These are phyloP conservation scores for Drosophila ustulata DNA, from an alignment of 2,888 invertebrate genomes.

Conservation along the genomic window DNA sequence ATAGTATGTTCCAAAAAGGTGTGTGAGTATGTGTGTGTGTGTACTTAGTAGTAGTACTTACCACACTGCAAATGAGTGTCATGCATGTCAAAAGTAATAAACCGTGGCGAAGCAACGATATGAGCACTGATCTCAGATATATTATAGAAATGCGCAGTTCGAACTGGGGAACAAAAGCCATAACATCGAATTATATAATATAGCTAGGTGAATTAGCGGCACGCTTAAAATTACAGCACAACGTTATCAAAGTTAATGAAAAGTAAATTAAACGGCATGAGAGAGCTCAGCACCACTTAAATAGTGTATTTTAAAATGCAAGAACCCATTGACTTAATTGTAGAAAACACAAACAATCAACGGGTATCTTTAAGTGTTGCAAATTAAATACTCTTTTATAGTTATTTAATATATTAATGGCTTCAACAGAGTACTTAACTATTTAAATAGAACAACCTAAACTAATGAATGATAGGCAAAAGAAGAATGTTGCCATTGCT, in stretches of 20 bases:
- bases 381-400: background rate
- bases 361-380: background rate
- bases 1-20: slow-evolving; percentile 17
- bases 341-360: background rate
- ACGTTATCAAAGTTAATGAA: slow-evolving; percentile 8
- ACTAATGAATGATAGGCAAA: background rate
- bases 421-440: background rate
- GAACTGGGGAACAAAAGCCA: slow-evolving; percentile 7
- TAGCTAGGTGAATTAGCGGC: slow-evolving; percentile 40
- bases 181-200: slow-evolving; percentile 13
- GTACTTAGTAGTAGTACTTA: slow-evolving; percentile 31
- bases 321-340: slow-evolving; percentile 10
- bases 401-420: background rate
- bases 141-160: slow-evolving; percentile 42
- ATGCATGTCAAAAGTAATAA: slow-evolving; percentile 60
- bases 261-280: slow-evolving; percentile 31
- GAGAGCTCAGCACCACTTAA: slow-evolving; percentile 13
- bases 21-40: slow-evolving; percentile 1
- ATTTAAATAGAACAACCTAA: background rate
- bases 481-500: too few relatives aligned
- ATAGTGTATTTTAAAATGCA: slow-evolving; percentile 13
- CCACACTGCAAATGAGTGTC: slow-evolving; percentile 36
- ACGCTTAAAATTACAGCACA: slow-evolving; percentile 38
- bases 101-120: slow-evolving; percentile 23
- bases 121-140: slow-evolving; percentile 8